Conservation (phyloP, 2,113 vertebrate genomes). For the Empidonax traillii region DNA sequence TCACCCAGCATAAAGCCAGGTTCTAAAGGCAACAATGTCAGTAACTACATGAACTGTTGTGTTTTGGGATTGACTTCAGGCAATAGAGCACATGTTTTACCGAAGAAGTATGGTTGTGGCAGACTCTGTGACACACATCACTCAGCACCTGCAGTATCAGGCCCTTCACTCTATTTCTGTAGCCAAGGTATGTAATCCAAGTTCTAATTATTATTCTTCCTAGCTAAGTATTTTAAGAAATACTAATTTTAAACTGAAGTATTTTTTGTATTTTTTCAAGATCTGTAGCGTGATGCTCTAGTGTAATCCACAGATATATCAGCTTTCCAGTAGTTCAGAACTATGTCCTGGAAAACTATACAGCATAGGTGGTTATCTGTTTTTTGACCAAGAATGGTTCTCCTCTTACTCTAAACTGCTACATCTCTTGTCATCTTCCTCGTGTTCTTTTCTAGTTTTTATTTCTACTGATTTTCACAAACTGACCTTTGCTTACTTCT, state of each 20-base stretch:
- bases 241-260: not conserved
- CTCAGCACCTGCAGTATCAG: conserved; percentile 93
- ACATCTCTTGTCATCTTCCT: not conserved
- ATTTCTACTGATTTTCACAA: not conserved
- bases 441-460: not conserved
- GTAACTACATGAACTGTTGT: not conserved
- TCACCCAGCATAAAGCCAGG: not conserved
- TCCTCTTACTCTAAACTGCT: not conserved
- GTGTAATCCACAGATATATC: too few species aligned
- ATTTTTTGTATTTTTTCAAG: not conserved
- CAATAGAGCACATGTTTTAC: conserved; percentile 93
- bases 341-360: not conserved
- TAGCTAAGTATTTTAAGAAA: not conserved
- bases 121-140: conserved; percentile 93
- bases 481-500: not conserved
- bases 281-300: not conserved
- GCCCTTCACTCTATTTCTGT: conserved; percentile 87
- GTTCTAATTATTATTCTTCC: not conserved
- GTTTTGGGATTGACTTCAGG: conserved; percentile 73
- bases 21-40: not conserved
- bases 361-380: not conserved
- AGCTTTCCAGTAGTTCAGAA: not conserved
- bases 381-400: not conserved
- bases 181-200: conserved; percentile 84
- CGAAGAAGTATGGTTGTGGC: conserved; percentile 93